Evolutionary conservation across 2,888 invertebrate species (phyloP), one percentile per base, ranked within the genome.

Genomic region (Phragmatobia fuliginosa): DNA sequence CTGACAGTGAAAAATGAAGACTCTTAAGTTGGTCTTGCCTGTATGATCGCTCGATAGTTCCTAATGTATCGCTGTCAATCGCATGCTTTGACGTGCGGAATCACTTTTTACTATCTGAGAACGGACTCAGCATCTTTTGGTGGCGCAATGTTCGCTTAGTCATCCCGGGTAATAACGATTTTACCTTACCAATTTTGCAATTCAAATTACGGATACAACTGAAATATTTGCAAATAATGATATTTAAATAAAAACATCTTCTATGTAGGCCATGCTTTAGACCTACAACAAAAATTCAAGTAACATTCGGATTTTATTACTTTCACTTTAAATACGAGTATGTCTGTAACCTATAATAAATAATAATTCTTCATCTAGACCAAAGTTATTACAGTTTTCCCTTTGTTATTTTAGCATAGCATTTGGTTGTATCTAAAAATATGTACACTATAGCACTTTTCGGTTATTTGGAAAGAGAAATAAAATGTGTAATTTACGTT

Each of bases 61-160:
- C 90, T 94, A 93, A 94, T 94, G 93, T 93, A 93, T 92, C 83
- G 94, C 92, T 91, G 93, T 93, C 94, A 93, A 93, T 94, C 91
- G 91, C 87, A 86, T 90, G 89, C 91, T 92, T 92, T 93, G 93
- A 94, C 91, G 90, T 88, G 85, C 87, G 85, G 89, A 92, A 92
- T 92, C 91, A 90, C 90, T 91, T 87, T 87, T 88, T 88, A 87
- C 88, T 87, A 90, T 90, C 89, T 87, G 75, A 85, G 84, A 84
- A 83, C 78, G 80, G 74, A 75, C 78, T 74, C 83, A 83, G 83
- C 77, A 80, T 80, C 16, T 28, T 56, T 78, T 78, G 76, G 81
- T 84, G 80, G 80, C 84, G 84, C 83, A 85, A 88, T 76, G 80
- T 83, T 84, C 84, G 88, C 88, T 88, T 90, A 91, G 88, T 91